Base-by-base conservation (phyloP, 2,797 vertebrate genomes). In the Trachops cirrhosus region DNA sequence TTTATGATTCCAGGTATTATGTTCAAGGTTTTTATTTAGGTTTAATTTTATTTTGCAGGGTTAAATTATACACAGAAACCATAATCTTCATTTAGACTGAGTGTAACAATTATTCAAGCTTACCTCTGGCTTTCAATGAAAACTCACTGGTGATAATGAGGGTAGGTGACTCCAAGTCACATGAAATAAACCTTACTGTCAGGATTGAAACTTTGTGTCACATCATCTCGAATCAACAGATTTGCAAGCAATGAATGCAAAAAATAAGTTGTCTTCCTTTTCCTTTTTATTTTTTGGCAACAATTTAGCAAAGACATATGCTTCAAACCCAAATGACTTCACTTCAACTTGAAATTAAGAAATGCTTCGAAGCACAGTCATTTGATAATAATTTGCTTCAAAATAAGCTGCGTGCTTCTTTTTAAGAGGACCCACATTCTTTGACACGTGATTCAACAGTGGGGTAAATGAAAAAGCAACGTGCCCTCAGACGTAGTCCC, bases 271-370 rank as follows among this genome's bases (percentile, higher is more conserved):
- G 95, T 96, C 92, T 85, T 93, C 29, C n/a, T 52, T 50, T 97
- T 98, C 93, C 93, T 95, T 90, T 74, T 85, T 93, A 1, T 91
- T 98, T 98, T 97, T 98, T 97, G 98, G 97, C 93, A 97, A 97
- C 92, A 92, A 77, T 94, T 98, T 98, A 97, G 86, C 91, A 97
- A 97, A 98, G 97, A 96, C 98, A 98, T 98, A 98, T 98, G 98
- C 98, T 98, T 98, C 98, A 97, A 98, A 98, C 98, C 98, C 98
- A 98, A 98, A 98, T 98, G 95, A 98, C 96, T 98, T 98, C 98
- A 98, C 97, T 98, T 98, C 97, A 98, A 97, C 96, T 97, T 98
- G 97, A 98, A 97, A 98, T 98, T 68, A 97, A 98, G 97, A 97
- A 98, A 97, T 98, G 96, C 98, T 98, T 98, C 98, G 97, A 98